Base-by-base conservation (phyloP, 2,113 vertebrate genomes). In the Eurypyga helias region DNA sequence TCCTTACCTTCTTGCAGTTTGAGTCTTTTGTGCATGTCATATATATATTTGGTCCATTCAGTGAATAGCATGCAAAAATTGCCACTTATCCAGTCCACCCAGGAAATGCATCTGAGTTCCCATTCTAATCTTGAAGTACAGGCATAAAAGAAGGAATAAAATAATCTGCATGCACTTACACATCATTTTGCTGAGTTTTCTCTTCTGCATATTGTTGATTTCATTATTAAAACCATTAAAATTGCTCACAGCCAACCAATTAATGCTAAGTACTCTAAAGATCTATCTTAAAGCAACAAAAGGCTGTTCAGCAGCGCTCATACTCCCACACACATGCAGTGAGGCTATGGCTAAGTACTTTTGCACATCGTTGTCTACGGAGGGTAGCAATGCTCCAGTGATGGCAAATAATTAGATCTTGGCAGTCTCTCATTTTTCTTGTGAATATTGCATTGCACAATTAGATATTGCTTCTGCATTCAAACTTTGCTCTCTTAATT, bases 361-460 rank as follows among this genome's bases (percentile, higher is more conserved):
- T 31, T 92, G 86, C 90, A 87, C 84, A 61, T 85, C 19, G 48
- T 62, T 90, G 87, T 95, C 90, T 89, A 57, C 86, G 57, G 73
- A 96, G 82, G 94, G 94, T 96, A 97, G 95, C 94, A 97, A 83
- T 76, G 91, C 75, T 85, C 94, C 94, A 94, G 97, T 95, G 97
- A 97, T 91, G 89, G 67, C 90, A 91, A 98, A 97, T 97, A 97
- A 96, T 98, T 98, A 97, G 86, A 87, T 93, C 80, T 95, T 98
- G 97, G 91, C 98, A 91, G 93, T 60, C 61, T 94, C 83, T 95
- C 96, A 57, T 95, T 86, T 93, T 95, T 88, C 91, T 83, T 96
- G 85, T 97, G 96, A 96, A 94, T 96, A 97, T 97, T 96, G 89
- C 66, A 93, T 96, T 90, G 94, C 97, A 94, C 96, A 86, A 96